Base-by-base conservation (phyloP, 2,113 vertebrate species). In the Chaetodon auriga region DNA sequence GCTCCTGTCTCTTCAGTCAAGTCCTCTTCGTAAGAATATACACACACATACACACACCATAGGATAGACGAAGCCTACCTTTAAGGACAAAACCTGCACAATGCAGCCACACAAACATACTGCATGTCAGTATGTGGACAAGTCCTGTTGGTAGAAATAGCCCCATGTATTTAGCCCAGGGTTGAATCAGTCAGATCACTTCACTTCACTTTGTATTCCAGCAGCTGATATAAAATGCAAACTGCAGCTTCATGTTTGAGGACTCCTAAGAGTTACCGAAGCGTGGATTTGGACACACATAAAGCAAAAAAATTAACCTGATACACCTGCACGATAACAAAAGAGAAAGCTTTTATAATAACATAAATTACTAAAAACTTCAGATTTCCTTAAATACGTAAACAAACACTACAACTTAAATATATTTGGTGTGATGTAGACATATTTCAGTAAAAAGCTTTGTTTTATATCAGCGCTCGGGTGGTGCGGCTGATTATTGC, bases 341-440 rank as follows among this genome's bases (percentile, higher is more conserved):
- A 87, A 76, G 19, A 81, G 19, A 86, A 81, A 78, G 8, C 6
- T 79, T 72, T 66, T n/a, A 71, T 14, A 66, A 68, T 21, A 65
- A 82, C 53, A 87, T 57, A 78, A 74, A 86, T 83, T 6, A 75
- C 41, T 43, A 51, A 75, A 75, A 80, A 23, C 65, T 65, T 9
- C 38, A 75, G 49, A 69, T 77, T 70, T n/a, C 66, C 57, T 85
- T 87, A 91, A 92, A 94, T 92, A 94, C 83, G 89, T 89, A 82
- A 88, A 83, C 54, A 80, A 84, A 90, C 75, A 88, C 82, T 91
- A 87, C 61, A 93, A 92, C 86, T 91, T 89, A 92, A 94, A 92
- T 90, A 92, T 93, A 91, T 95, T 94, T 96, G 94, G 93, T 95
- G 91, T 88, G 68, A 70, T 80, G 80, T 74, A 78, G 79, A 90